Percentiles rank a stretch among this genome's conserved stretches.
These are phyloP conservation scores for Agonum fuliginosum DNA, from an alignment of 2,888 invertebrate genomes.

Conservation along the genomic window DNA sequence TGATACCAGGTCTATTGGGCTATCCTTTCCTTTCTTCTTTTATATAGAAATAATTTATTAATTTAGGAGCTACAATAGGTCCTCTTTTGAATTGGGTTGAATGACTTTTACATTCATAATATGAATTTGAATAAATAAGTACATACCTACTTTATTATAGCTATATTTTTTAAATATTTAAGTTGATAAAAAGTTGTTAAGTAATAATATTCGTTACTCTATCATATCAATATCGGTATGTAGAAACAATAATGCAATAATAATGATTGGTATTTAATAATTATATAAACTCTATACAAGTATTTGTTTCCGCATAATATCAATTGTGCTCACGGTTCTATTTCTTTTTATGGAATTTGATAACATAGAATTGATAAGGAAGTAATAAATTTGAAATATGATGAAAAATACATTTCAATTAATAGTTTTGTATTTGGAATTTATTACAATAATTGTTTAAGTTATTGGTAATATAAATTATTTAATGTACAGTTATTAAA, in stretches of 20 bases:
- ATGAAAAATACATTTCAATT: slow-evolving; percentile 10
- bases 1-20: not conserved
- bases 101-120: not conserved
- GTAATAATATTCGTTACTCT: too few relatives aligned
- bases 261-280: not conserved
- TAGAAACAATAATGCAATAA: too few relatives aligned
- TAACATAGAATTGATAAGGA: slow-evolving; percentile 42
- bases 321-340: slow-evolving; percentile 6
- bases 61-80: not conserved
- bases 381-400: slow-evolving; percentile 44
- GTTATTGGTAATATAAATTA: slow-evolving; percentile 17
- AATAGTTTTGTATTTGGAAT: not conserved
- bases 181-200: too few relatives aligned
- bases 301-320: slow-evolving; percentile 42
- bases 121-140: too few relatives aligned
- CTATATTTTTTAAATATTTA: too few relatives aligned
- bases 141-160: too few relatives aligned
- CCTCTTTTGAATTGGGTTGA: not conserved
- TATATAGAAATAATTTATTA: slow-evolving; percentile 3
- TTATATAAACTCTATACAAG: not conserved
- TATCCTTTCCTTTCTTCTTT: slow-evolving; percentile 23
- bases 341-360: slow-evolving; percentile 33
- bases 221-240: slow-evolving; percentile 15
- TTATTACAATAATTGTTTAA: slow-evolving; percentile 27
- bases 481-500: slow-evolving; percentile 24